Evolutionary conservation across 2,888 invertebrate genomes (phyloP), one percentile per base, ranked within the genome.

Genomic region (Troides helena): DNA sequence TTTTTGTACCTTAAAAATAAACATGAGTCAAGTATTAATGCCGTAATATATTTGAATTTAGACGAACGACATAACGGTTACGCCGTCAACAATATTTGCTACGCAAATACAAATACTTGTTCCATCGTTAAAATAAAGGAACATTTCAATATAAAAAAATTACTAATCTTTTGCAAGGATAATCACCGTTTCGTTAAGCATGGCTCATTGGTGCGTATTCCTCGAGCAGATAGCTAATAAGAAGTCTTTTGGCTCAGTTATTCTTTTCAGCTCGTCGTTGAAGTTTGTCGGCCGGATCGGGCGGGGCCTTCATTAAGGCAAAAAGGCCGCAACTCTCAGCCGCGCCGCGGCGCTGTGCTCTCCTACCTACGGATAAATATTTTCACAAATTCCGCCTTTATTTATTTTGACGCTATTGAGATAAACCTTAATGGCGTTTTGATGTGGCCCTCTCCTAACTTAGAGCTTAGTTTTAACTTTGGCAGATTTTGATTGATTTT

Each of bases 391-490:
- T 90, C 85, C 83, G 82, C 84, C 86, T 86, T 87, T 91, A 91
- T 90, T 91, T 90, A 89, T 89, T 89, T 86, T 85, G 84, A 74
- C 85, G 89, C 87, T 86, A 85, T 88, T 87, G 85, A 90, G 87
- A 90, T 91, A 88, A 87, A 88, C 87, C 85, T 81, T 90, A 91
- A 92, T 90, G 86, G 85, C 81, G 81, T 90, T 91, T 91, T 91
- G 91, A 92, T 92, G 92, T 89, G 90, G 89, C 85, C 84, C 75
- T 74, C 53, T 56, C 36, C 62, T 58, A 77, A 81, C 81, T 85
- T 81, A 80, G 79, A 84, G 81, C 81, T 81, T 79, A 81, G 84
- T 84, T 81, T 84, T 82, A 87, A 88, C 85, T 91, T 90, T 89
- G 85, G 81, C 85, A 86, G 84, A 76, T 74, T 84, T 85, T 89